Base-by-base conservation (phyloP, 2,888 invertebrate genomes). In the Aricia artaxerxes region DNA sequence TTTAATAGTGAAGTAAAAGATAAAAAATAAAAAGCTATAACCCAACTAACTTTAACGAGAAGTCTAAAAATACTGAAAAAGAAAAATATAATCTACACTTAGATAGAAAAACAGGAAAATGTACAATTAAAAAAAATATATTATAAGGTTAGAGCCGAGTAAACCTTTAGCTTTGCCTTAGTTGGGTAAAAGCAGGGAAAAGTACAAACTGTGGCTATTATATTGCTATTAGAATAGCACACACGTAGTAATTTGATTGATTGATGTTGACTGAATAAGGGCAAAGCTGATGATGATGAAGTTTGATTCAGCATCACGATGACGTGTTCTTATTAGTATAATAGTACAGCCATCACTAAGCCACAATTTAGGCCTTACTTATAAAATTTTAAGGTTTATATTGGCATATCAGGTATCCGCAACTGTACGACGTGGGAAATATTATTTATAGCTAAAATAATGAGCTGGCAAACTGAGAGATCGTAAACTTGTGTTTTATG, bases 391-490 rank as follows among this genome's bases (percentile, higher is more conserved):
- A 38, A 49, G 49, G 72, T 31, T 9, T 16, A 72, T n/a, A 35
- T 6, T 40, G 44, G 60, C 35, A 35, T 44, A 44, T 11, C 11
- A n/a, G 40, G 35, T 80, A 76, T 79, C 80, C 84, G 83, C 84
- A 82, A 82, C 78, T 85, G 86, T 86, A 85, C 85, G 83, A 86
- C 86, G 84, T 85, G 82, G 84, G 85, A 72, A 53, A 83, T 85
- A 82, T 87, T 87, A 88, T 92, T 92, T 92, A 92, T 89, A 85
- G 86, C 81, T 84, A 86, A 88, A 87, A 89, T 91, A 92, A 92
- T 90, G 90, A 90, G 87, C 87, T 86, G 86, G 86, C 85, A 85
- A 86, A 84, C 89, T 88, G 86, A 88, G 85, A 83, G 83, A 84
- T 60, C 84, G 84, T 86, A 87, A 87, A 81, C 78, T 80, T 79